phyloP scores from a whole-genome alignment of 2,113 vertebrate species.

The Mesocricetus auratus region DNA sequence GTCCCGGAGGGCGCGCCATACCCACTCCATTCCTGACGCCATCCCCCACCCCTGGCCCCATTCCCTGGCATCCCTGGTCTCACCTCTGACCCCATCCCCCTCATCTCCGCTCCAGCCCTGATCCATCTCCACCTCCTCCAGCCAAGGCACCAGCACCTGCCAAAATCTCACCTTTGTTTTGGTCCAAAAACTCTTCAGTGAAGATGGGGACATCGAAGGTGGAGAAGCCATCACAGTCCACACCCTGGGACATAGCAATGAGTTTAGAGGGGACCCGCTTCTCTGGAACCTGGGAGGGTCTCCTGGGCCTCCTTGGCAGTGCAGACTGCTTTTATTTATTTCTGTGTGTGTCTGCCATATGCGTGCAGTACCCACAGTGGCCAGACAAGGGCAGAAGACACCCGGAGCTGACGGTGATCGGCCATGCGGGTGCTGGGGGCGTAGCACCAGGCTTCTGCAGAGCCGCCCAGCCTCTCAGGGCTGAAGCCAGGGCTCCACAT shows the following conservation, averaged over 20 bases:
- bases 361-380: neutral
- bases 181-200: slow-evolving; percentile 98
- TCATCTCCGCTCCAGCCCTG: neutral
- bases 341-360: neutral
- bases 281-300: neutral
- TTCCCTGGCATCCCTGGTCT: neutral
- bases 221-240: slow-evolving; percentile 91
- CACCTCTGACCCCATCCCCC: neutral
- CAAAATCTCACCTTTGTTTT: slow-evolving; percentile 94
- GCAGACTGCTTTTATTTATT: neutral
- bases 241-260: slow-evolving; percentile 82
- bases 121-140: neutral
- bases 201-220: slow-evolving; percentile 96
- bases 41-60: neutral
- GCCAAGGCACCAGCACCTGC: neutral
- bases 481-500: neutral
- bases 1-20: neutral
- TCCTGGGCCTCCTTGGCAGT: neutral
- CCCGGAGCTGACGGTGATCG: neutral
- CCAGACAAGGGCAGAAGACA: neutral
- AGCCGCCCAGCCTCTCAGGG: no score
- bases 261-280: neutral
- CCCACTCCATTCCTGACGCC: neutral
- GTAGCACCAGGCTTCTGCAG: neutral
- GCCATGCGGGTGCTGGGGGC: neutral